These are phyloP conservation scores for Chinchilla lanigera DNA, from an alignment of 2,113 vertebrate species.

Conservation along the genomic window DNA sequence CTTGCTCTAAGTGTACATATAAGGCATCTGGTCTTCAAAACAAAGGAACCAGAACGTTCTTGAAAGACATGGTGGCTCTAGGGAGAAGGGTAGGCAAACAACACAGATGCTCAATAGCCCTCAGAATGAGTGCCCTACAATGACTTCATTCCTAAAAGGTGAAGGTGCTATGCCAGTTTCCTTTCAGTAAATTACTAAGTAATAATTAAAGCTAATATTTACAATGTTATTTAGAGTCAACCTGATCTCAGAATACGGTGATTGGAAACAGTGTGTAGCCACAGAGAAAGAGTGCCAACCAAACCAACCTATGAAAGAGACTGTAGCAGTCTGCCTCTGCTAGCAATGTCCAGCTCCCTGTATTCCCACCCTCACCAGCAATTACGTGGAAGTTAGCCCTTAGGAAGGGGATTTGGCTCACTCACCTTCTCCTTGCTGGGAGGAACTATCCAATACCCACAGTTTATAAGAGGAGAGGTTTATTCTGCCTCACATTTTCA, in stretches of 20 bases:
- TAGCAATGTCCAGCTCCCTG: not conserved
- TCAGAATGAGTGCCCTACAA: too few relatives aligned
- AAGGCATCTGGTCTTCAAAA: not conserved
- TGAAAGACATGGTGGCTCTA: not conserved
- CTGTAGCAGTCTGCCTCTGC: too few relatives aligned
- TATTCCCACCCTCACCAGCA: rapidly evolving
- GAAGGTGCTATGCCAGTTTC: not conserved
- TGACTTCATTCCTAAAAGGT: not conserved
- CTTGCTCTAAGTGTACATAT: not conserved
- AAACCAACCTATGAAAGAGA: not conserved
- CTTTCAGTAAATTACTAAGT: not conserved
- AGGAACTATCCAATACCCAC: not conserved
- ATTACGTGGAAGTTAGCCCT: not conserved
- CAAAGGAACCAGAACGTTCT: not conserved
- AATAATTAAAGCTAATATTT: not conserved
- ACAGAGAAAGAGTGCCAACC: not conserved
- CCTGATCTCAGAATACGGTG: not conserved
- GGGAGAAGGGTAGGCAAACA: rapidly evolving
- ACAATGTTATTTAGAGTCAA: not conserved
- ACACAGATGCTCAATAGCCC: not conserved
- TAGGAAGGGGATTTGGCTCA: not conserved
- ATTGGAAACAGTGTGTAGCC: not conserved
- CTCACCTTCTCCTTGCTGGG: not conserved
- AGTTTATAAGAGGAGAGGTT: not conserved
- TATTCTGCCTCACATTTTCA: not conserved